These are phyloP conservation scores for Hetaerina americana DNA, from an alignment of 1,140 invertebrate species.

Conservation along the genomic window DNA sequence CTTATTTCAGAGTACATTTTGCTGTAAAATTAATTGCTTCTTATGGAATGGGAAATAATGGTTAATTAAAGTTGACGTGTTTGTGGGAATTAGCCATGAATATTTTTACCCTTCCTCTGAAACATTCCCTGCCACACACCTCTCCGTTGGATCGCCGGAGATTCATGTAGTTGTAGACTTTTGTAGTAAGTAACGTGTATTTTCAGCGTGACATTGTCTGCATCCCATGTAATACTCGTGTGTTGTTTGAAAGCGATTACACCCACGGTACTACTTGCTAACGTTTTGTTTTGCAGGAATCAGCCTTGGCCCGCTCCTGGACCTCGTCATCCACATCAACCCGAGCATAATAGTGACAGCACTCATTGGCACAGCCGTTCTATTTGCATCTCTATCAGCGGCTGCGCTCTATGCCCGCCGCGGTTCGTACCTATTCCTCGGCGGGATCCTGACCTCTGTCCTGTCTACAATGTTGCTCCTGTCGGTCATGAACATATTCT, in stretches of 20 bases:
- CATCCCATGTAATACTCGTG: too few species aligned
- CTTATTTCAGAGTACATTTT: too few species aligned
- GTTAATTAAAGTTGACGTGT: neutral
- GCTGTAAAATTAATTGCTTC: too few species aligned
- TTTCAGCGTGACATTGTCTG: too few species aligned
- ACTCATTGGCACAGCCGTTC: conserved; percentile 66
- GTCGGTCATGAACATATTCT: conserved; percentile 71
- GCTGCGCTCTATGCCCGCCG: conserved; percentile 70
- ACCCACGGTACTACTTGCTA: too few species aligned
- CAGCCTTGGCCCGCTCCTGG: conserved; percentile 65
- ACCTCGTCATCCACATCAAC: conserved; percentile 60
- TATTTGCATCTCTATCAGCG: conserved; percentile 85
- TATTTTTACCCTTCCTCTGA: too few species aligned
- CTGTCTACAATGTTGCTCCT: conserved; percentile 65
- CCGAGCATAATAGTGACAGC: conserved; percentile 81
- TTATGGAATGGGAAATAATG: neutral
- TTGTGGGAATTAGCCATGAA: neutral
- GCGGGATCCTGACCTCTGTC: conserved; percentile 65
- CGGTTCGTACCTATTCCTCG: conserved; percentile 75
- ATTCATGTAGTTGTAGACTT: too few species aligned
- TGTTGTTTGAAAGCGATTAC: too few species aligned
- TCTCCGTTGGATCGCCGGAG: too few species aligned
- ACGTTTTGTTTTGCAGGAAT: conserved; percentile 44
- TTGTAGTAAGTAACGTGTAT: too few species aligned
- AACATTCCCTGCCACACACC: too few species aligned